These are phyloP conservation scores for Helicoverpa assulta DNA, from an alignment of 2,888 invertebrate genomes.

Conservation along the genomic window DNA sequence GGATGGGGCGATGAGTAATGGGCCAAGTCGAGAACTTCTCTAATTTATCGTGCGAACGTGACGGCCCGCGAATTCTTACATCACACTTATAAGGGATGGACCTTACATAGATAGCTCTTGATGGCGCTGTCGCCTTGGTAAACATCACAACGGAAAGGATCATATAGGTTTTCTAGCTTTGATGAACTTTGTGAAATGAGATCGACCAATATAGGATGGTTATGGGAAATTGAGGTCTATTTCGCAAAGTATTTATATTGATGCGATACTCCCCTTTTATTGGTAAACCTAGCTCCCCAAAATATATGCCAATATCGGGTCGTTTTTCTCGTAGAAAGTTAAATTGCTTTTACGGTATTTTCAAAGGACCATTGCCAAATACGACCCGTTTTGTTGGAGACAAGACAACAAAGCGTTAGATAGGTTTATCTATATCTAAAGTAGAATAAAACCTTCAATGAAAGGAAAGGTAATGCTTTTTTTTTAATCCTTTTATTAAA, in stretches of 20 bases:
- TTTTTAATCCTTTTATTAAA: slow-evolving; percentile 2
- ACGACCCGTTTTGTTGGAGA: background rate
- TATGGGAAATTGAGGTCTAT: no score
- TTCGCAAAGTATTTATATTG: background rate
- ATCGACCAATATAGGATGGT: no score
- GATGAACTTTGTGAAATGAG: no score
- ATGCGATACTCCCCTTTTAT: background rate
- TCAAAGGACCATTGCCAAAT: background rate
- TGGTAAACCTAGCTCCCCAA: background rate
- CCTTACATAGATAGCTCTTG: slow-evolving; percentile 43
- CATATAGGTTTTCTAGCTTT: slow-evolving; percentile 3
- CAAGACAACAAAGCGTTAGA: background rate
- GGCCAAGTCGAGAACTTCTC: slow-evolving; percentile 61
- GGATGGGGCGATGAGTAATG: slow-evolving; percentile 67
- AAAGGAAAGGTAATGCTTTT: background rate
- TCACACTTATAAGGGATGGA: slow-evolving; percentile 46
- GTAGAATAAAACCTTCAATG: background rate
- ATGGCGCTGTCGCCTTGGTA: slow-evolving; percentile 49
- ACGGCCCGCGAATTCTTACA: slow-evolving; percentile 61
- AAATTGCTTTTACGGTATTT: slow-evolving; percentile 16
- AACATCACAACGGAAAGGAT: slow-evolving; percentile 37
- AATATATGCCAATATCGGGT: background rate
- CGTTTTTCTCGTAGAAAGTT: slow-evolving; percentile 4
- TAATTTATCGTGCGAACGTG: slow-evolving; percentile 69
- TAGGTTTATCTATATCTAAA: background rate